Evolutionary conservation across 2,888 invertebrate species (phyloP).

Genomic region (Sceliomorpha sp.): DNA sequence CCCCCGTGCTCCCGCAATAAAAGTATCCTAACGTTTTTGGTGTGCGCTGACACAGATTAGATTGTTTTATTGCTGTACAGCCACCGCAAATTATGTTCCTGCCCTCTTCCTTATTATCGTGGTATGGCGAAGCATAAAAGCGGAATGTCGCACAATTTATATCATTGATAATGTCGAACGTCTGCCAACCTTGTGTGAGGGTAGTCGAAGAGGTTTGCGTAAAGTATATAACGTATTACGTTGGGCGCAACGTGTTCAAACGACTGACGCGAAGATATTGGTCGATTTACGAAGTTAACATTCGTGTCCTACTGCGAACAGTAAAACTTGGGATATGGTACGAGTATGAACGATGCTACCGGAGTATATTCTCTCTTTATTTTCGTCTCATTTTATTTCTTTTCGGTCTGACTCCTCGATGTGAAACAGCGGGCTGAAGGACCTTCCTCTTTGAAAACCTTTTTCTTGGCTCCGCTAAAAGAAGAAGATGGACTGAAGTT

Average conservation of each 20-base stretch:
- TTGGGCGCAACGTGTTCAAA: constrained; percentile 31
- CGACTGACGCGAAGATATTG: constrained; percentile 29
- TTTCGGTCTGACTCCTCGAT: too few relatives aligned
- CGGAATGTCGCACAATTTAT: constrained; percentile 47
- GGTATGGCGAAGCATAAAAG: constrained; percentile 39
- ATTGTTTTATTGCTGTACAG: constrained; percentile 26
- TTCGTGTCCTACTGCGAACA: constrained; percentile 27
- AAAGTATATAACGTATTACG: constrained; percentile 30
- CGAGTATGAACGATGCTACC: constrained; percentile 9
- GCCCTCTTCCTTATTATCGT: constrained; percentile 21
- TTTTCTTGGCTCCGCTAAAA: too few relatives aligned
- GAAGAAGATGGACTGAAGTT: too few relatives aligned
- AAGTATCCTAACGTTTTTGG: background rate
- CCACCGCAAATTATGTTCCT: constrained; percentile 23
- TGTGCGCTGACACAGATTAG: constrained; percentile 10
- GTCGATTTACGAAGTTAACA: constrained; percentile 29
- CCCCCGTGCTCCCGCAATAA: background rate
- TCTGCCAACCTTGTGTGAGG: constrained; percentile 31
- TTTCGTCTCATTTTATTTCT: too few relatives aligned
- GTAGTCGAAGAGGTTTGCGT: constrained; percentile 21
- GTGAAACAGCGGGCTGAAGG: too few relatives aligned
- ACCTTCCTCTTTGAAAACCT: too few relatives aligned
- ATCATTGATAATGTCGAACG: constrained; percentile 47
- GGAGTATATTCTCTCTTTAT: background rate
- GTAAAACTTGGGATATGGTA: constrained; percentile 18